Evolutionary conservation across 2,888 invertebrate genomes (phyloP).

Genomic region (Caenorhabditis auriculariae): DNA sequence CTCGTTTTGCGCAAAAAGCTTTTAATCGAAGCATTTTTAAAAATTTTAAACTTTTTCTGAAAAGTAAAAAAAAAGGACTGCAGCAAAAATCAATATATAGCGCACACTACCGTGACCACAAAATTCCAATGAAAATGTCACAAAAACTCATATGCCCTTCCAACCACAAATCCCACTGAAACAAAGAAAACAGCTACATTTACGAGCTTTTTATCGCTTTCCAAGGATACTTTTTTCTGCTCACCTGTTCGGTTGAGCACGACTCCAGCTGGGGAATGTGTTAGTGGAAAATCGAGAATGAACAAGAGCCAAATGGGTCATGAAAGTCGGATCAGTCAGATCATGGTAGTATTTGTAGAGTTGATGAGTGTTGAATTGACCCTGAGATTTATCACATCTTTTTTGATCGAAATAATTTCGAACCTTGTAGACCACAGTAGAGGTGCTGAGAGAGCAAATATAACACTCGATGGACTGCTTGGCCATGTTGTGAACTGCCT

Average conservation of each 20-base stretch:
- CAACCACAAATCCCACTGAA: no score
- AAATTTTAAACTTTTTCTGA: no score
- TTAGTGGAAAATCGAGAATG: constrained; percentile 98
- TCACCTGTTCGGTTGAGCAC: constrained; percentile 88
- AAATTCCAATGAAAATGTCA: no score
- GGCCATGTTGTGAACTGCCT: constrained; percentile 84
- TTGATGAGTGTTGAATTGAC: constrained; percentile 92
- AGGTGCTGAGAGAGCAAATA: constrained; percentile 88
- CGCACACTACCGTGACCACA: no score
- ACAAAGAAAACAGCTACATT: no score
- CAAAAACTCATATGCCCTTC: no score
- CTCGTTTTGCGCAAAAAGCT: no score
- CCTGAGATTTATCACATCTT: constrained; percentile 66
- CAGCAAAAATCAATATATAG: no score
- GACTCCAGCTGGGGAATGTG: constrained; percentile 98
- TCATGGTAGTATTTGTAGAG: constrained; percentile 79
- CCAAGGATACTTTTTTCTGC: no score
- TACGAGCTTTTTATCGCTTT: no score
- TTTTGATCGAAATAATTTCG: background rate
- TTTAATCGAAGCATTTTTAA: no score
- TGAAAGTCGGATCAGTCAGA: constrained; percentile 72
- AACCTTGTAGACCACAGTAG: constrained; percentile 88
- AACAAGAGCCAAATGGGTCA: constrained; percentile 91
- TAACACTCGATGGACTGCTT: constrained; percentile 86
- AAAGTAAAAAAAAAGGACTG: no score